A percentile compares a stretch with the other conserved stretches of the same genome.
These are phyloP conservation scores for Thrips palmi DNA, from an alignment of 1,140 invertebrate species.

Conservation along the genomic window DNA sequence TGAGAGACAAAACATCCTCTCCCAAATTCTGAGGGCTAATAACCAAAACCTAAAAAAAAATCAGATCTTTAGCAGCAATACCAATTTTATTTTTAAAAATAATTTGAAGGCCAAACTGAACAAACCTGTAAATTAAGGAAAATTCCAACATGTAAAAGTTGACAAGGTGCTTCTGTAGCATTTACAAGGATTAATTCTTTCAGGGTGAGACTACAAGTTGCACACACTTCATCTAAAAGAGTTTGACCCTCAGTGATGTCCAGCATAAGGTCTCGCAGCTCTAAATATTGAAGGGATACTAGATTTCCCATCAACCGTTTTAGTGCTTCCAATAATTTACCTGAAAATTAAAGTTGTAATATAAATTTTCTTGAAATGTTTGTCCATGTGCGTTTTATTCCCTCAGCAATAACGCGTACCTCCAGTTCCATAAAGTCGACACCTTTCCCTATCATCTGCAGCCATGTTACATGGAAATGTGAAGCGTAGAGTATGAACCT, in stretches of 20 bases:
- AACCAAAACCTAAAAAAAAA: conserved; percentile 35
- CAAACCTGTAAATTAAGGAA: conserved; percentile 53
- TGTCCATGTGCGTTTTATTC: conserved; percentile 15
- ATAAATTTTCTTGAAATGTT: not conserved
- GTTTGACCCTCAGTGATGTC: conserved; percentile 45
- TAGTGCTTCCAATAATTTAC: conserved; percentile 41
- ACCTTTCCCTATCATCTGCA: conserved; percentile 33
- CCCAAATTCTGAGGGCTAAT: conserved; percentile 68
- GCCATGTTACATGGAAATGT: conserved; percentile 62
- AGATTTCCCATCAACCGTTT: conserved; percentile 54
- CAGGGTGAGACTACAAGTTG: conserved; percentile 41
- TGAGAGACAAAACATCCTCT: conserved; percentile 49
- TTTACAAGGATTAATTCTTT: conserved; percentile 50
- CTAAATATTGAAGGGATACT: conserved; percentile 38
- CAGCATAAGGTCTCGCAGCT: conserved; percentile 58
- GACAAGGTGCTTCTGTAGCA: conserved; percentile 48
- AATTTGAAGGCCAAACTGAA: not conserved
- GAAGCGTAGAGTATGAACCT: conserved; percentile 46
- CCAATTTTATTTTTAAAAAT: conserved; percentile 2
- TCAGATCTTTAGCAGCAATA: not conserved
- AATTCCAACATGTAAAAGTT: conserved; percentile 55
- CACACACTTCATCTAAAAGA: conserved; percentile 56
- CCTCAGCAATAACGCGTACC: conserved; percentile 31
- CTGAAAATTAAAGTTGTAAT: conserved; percentile 14
- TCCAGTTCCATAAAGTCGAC: conserved; percentile 54